phyloP scores from a whole-genome alignment of 2,113 vertebrate genomes.

The Mixornis gularis region DNA sequence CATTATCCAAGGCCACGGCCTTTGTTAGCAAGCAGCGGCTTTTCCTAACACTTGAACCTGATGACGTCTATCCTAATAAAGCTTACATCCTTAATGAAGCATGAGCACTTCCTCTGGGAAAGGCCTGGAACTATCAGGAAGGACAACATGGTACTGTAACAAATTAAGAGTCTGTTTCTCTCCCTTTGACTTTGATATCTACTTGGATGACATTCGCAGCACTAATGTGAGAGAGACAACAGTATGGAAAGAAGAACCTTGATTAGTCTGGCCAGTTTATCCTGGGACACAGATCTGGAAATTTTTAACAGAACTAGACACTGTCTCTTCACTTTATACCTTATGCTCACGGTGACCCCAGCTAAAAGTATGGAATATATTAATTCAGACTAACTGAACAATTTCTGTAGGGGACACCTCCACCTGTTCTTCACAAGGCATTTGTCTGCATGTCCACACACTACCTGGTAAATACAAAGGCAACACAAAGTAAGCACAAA shows the following conservation, averaged over 20 bases:
- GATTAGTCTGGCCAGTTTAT: background rate
- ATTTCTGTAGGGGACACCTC: background rate
- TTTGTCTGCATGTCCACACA: background rate
- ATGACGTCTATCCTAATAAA: conserved; percentile 52
- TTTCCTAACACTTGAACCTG: conserved; percentile 49
- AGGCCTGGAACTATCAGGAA: conserved; percentile 38
- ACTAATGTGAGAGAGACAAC: background rate
- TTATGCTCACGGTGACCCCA: background rate
- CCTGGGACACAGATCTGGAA: background rate
- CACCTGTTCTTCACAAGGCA: background rate
- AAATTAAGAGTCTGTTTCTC: conserved; percentile 46
- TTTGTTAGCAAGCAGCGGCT: conserved; percentile 9
- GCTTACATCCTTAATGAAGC: conserved; percentile 55
- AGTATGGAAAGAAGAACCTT: background rate
- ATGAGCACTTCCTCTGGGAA: conserved; percentile 51
- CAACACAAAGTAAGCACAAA: background rate
- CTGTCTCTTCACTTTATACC: background rate
- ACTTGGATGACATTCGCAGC: conserved; percentile 51
- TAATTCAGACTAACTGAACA: background rate
- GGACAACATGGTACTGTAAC: conserved; percentile 27
- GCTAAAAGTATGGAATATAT: background rate
- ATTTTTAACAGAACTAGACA: background rate
- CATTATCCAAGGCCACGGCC: background rate
- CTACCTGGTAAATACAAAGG: background rate
- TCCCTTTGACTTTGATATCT: conserved; percentile 50